Conservation (phyloP, 2,113 vertebrate species). For the Dendrocopos noguchii region DNA sequence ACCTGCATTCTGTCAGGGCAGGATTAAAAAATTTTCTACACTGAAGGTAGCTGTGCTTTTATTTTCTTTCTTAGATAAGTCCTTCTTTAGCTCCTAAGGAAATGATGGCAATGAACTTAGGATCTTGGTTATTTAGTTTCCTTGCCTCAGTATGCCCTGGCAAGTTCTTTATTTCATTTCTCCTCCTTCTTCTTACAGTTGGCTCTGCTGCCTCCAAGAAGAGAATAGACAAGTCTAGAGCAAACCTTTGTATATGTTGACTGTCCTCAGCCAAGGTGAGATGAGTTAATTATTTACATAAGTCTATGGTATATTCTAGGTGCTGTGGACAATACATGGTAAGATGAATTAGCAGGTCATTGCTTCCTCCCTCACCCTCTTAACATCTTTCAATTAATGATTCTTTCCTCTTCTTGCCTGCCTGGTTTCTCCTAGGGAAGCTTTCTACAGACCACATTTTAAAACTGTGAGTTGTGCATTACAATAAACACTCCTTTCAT, state of each 20-base stretch:
- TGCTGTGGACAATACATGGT: not conserved
- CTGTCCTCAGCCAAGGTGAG: not conserved
- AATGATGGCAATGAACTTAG: not conserved
- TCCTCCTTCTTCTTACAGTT: not conserved
- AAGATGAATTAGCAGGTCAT: not conserved
- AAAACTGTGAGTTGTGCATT: not conserved
- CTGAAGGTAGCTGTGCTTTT: not conserved
- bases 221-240: not conserved
- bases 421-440: not conserved
- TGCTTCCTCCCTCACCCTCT: not conserved
- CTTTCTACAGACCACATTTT: not conserved
- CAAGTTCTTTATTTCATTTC: not conserved
- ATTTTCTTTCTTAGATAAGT: not conserved
- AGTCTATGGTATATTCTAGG: not conserved
- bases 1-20: not conserved
- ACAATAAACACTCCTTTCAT: not conserved
- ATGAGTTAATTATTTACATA: not conserved
- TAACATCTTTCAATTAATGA: not conserved
- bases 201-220: not conserved
- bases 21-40: not conserved
- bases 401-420: not conserved
- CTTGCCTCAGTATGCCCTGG: not conserved
- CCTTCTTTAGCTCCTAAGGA: not conserved
- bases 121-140: not conserved
- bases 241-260: not conserved